These are phyloP conservation scores for Acleris emargana DNA, from an alignment of 2,888 invertebrate genomes.

Conservation along the genomic window DNA sequence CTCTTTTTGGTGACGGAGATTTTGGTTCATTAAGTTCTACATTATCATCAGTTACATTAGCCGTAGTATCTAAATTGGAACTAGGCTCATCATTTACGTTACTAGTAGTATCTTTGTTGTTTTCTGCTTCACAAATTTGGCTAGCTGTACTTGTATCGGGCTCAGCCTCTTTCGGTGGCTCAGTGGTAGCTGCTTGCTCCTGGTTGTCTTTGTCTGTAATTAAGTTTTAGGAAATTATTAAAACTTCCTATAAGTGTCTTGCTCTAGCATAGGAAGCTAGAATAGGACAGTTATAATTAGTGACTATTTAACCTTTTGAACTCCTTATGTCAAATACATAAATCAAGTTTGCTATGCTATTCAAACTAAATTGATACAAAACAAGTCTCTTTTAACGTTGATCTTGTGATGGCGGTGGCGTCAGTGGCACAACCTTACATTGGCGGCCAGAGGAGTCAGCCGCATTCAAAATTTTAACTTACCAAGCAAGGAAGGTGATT, in stretches of 20 bases:
- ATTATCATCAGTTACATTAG: too few relatives aligned
- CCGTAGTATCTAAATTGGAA: not conserved
- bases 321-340: too few relatives aligned
- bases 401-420: too few relatives aligned
- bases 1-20: slow-evolving; percentile 47
- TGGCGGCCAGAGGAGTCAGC: too few relatives aligned
- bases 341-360: too few relatives aligned
- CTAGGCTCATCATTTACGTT: not conserved
- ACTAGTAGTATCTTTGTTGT: not conserved
- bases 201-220: slow-evolving; percentile 33
- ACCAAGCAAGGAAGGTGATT: slow-evolving; percentile 56
- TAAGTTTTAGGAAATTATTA: not conserved
- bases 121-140: not conserved
- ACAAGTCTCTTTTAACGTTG: too few relatives aligned
- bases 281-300: too few relatives aligned
- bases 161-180: not conserved
- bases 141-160: not conserved
- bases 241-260: too few relatives aligned
- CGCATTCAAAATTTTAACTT: slow-evolving; percentile 39
- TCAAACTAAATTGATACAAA: too few relatives aligned
- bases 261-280: too few relatives aligned
- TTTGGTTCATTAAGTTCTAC: slow-evolving; percentile 1
- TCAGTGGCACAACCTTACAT: too few relatives aligned
- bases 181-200: not conserved
- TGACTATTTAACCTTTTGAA: too few relatives aligned